These are phyloP conservation scores for Gonatopus flavifemur DNA, from an alignment of 1,140 invertebrate species.

Conservation along the genomic window DNA sequence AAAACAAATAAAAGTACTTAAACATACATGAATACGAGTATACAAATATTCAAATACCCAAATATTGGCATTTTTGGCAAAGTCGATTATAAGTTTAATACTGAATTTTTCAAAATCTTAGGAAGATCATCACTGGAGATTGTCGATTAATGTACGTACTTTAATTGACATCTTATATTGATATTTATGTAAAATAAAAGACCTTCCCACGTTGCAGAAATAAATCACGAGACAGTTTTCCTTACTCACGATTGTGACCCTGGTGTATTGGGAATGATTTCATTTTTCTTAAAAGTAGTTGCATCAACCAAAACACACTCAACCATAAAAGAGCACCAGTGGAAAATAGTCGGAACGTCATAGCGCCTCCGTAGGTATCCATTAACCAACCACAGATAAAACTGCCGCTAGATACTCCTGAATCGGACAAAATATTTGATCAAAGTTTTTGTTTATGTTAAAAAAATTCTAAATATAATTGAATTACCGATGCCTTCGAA, in stretches of 20 bases:
- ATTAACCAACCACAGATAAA: slow-evolving; percentile 72
- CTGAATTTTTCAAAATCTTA: too few species aligned
- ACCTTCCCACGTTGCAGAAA: too few species aligned
- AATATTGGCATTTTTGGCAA: too few species aligned
- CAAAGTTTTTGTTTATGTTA: neutral
- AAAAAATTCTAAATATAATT: neutral
- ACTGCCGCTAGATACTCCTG: slow-evolving; percentile 74
- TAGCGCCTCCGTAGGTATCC: slow-evolving; percentile 62
- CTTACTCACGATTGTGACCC: slow-evolving; percentile 57
- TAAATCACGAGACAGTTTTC: too few species aligned
- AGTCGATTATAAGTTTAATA: too few species aligned
- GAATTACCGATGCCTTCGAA: slow-evolving; percentile 81
- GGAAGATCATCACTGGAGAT: too few species aligned
- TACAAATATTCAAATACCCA: slow-evolving; percentile 9
- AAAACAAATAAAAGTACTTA: neutral
- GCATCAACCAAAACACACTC: slow-evolving; percentile 63
- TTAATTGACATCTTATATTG: too few species aligned
- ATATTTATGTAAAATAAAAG: too few species aligned
- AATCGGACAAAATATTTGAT: slow-evolving; percentile 17
- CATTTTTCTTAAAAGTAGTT: slow-evolving; percentile 54
- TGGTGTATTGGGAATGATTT: slow-evolving; percentile 46
- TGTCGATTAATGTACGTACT: too few species aligned
- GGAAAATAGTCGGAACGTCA: slow-evolving; percentile 73
- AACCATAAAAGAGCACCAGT: slow-evolving; percentile 66
- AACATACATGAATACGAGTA: slow-evolving; percentile 9